These are phyloP conservation scores for Heteromurus nitidus DNA, from an alignment of 2,888 invertebrate species.

Conservation along the genomic window DNA sequence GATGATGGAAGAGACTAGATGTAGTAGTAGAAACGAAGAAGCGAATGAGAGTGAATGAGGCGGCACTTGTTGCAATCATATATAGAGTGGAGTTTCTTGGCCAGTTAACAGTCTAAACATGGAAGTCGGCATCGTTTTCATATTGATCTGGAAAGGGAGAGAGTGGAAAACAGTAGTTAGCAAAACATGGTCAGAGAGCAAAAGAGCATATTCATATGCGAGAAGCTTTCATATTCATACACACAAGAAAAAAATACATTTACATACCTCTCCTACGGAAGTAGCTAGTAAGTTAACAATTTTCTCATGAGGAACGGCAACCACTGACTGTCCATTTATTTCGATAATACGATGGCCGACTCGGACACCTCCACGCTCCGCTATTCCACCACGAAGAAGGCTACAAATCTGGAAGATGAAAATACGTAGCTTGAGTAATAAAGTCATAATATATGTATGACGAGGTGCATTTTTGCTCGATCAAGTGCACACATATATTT, in stretches of 20 bases:
- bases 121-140: conserved; percentile 99
- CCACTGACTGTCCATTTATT: conserved; percentile 99
- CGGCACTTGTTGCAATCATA: conserved; percentile 78
- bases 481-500: not conserved
- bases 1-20: conserved; percentile 66
- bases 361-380: conserved; percentile 98
- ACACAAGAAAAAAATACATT: not conserved
- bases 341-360: conserved; percentile 99
- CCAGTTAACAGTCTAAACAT: conserved; percentile 99
- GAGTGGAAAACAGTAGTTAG: not conserved
- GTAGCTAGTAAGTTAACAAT: conserved; percentile 99
- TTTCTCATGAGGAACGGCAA: conserved; percentile 99
- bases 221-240: too few species aligned
- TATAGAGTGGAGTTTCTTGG: conserved; percentile 99
- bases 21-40: conserved; percentile 50
- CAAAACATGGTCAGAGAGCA: too few species aligned
- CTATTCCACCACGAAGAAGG: conserved; percentile 97
- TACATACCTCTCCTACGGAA: conserved; percentile 96
- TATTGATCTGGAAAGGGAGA: conserved; percentile 87
- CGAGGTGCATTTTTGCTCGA: not conserved
- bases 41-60: conserved; percentile 50
- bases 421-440: not conserved
- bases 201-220: too few species aligned
- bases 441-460: not conserved
- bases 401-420: conserved; percentile 89